Percentiles rank a stretch among this genome's conserved stretches.
phyloP scores from a whole-genome alignment of 2,797 vertebrate genomes.

The Holocentrus rufus region DNA sequence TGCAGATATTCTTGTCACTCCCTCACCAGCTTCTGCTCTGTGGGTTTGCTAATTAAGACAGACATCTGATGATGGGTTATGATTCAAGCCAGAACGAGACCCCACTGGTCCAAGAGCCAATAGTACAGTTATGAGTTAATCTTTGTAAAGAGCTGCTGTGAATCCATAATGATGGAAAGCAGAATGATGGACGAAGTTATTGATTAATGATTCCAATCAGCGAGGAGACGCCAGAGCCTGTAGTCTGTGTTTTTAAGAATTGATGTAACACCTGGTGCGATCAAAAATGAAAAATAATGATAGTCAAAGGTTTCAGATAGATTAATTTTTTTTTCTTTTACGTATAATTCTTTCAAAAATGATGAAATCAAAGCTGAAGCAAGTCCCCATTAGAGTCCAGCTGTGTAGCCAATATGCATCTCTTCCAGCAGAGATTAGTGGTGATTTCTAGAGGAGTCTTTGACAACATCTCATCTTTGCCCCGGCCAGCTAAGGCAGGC shows the following conservation, averaged over 20 bases:
- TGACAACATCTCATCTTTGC: constrained; percentile 31
- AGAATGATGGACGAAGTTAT: constrained; percentile 52
- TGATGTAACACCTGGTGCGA: constrained; percentile 22
- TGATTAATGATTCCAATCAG: constrained; percentile 59
- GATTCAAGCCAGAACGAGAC: constrained; percentile 49
- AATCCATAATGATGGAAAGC: constrained; percentile 29
- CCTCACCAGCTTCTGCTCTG: constrained; percentile 32
- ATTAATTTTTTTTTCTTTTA: constrained; percentile 47
- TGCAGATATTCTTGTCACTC: constrained; percentile 59
- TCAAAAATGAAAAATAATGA: constrained; percentile 40
- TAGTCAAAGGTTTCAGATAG: constrained; percentile 37
- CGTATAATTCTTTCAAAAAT: constrained; percentile 36
- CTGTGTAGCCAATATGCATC: constrained; percentile 8
- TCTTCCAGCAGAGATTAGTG: constrained; percentile 8
- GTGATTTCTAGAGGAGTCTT: constrained; percentile 21
- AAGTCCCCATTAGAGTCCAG: constrained; percentile 10
- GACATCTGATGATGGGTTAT: constrained; percentile 46
- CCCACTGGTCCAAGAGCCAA: constrained; percentile 27
- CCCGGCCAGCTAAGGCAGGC: constrained; percentile 22
- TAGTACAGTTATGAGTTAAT: constrained; percentile 46
- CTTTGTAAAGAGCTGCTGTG: constrained; percentile 36
- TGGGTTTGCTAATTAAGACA: constrained; percentile 58
- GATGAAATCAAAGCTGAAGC: constrained; percentile 26
- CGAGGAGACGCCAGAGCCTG: constrained; percentile 25
- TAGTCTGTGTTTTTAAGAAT: constrained; percentile 9